phyloP scores from a whole-genome alignment of 2,888 invertebrate species.

The Mimachlamys varia region DNA sequence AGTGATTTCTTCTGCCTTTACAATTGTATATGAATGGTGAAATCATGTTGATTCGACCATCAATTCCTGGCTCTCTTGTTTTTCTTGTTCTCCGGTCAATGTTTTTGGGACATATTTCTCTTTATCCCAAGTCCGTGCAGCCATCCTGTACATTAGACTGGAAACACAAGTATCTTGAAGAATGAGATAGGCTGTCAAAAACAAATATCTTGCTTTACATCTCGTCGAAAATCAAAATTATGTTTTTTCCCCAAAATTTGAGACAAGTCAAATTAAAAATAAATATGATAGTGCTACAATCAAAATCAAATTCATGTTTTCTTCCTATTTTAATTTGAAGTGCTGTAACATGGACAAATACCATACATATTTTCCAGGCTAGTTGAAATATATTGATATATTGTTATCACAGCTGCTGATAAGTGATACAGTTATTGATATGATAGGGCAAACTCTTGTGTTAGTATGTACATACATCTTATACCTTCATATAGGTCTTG shows the following conservation, averaged over 20 bases:
- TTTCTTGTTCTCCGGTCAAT: neutral
- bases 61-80: neutral
- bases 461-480: neutral
- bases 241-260: neutral
- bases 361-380: neutral
- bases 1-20: too few species aligned
- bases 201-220: neutral
- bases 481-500: neutral
- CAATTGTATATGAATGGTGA: neutral
- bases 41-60: neutral
- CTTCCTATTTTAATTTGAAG: neutral
- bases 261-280: neutral
- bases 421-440: slow-evolving; percentile 12
- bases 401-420: slow-evolving; percentile 8
- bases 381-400: neutral
- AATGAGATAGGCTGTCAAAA: neutral
- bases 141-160: neutral
- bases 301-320: neutral
- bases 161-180: neutral
- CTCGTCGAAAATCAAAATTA: neutral
- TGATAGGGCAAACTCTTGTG: neutral
- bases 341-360: neutral
- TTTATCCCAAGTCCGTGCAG: neutral
- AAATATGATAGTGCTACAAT: slow-evolving; percentile 8
- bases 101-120: too few species aligned